A percentile compares a stretch with the other conserved stretches of the same genome.
These are phyloP conservation scores for Apolygus lucorum DNA, from an alignment of 1,140 invertebrate genomes.

Conservation along the genomic window DNA sequence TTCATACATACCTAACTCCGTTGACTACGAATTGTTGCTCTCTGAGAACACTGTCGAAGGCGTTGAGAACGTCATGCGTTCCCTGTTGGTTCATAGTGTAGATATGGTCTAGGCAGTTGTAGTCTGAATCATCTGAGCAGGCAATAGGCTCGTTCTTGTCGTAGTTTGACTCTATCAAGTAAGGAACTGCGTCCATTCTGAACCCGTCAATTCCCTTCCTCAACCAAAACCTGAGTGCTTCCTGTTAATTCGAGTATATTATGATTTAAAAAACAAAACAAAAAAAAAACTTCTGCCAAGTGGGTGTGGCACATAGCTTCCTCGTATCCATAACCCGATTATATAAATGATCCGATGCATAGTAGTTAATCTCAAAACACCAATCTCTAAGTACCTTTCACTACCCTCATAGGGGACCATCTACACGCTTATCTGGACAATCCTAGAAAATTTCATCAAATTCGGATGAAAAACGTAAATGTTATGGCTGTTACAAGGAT, in stretches of 20 bases:
- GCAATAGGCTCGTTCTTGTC: background rate
- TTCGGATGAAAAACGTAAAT: no score
- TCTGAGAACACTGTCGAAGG: background rate
- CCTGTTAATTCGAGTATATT: slow-evolving; percentile 26
- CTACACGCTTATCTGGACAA: no score
- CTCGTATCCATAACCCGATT: no score
- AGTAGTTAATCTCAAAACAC: no score
- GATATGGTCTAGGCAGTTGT: background rate
- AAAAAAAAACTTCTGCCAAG: no score
- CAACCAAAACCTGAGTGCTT: slow-evolving; percentile 48
- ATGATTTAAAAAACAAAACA: background rate
- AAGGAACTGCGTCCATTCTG: slow-evolving; percentile 51
- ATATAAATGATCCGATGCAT: no score
- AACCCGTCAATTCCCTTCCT: slow-evolving; percentile 61
- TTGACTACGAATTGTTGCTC: background rate
- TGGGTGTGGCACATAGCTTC: no score
- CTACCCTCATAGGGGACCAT: no score
- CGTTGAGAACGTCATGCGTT: background rate
- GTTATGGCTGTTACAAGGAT: no score
- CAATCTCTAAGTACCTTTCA: no score
- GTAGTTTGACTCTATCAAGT: slow-evolving; percentile 41
- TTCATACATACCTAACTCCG: no score
- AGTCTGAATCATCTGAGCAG: slow-evolving; percentile 32
- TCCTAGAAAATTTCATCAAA: no score
- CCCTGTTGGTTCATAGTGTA: background rate